Evolutionary conservation across 2,113 vertebrate genomes (phyloP).

Genomic region (Peucedramus taeniatus): DNA sequence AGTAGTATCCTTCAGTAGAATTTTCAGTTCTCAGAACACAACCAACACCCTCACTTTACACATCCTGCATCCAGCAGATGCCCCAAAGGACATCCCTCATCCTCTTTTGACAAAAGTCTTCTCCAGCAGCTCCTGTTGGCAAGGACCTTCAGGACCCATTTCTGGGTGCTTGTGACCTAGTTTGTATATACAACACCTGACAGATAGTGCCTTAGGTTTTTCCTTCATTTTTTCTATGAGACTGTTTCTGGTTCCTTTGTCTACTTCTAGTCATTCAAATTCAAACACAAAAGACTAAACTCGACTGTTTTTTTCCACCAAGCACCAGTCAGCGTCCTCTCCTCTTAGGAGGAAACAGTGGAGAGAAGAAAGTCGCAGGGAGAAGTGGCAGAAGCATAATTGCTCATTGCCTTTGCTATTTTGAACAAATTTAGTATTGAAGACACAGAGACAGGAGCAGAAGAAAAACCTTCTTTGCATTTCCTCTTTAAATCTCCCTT

Average conservation of each 20-base stretch:
- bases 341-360: background rate
- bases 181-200: background rate
- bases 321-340: background rate
- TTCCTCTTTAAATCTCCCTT: background rate
- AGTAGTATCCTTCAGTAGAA: background rate
- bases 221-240: background rate
- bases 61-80: background rate
- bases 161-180: background rate
- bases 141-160: background rate
- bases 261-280: background rate
- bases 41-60: background rate
- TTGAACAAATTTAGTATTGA: background rate
- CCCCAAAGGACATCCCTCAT: background rate
- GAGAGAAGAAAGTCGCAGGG: background rate
- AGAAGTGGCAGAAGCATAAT: background rate
- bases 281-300: background rate
- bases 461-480: background rate
- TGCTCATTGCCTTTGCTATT: background rate
- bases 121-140: background rate
- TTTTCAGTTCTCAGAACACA: background rate
- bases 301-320: background rate
- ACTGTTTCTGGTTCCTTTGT: background rate
- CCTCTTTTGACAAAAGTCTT: background rate
- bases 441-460: background rate
- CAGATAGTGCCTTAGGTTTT: background rate